Evolutionary conservation across 2,113 vertebrate genomes (phyloP).

Genomic region (Tympanuchus pallidicinctus): DNA sequence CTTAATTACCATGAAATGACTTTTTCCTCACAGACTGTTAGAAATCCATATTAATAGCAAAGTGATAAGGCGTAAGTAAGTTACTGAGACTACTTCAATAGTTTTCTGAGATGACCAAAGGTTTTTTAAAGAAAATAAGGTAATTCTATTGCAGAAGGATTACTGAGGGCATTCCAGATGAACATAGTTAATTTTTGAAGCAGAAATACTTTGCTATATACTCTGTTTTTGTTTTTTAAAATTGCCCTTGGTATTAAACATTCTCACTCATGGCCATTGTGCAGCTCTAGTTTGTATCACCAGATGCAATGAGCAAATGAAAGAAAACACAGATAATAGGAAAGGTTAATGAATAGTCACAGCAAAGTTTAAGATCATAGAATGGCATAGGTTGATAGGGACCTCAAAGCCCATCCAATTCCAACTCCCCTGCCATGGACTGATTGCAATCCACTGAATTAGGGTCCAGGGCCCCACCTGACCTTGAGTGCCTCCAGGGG

Average conservation of each 20-base stretch:
- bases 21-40: not conserved
- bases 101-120: not conserved
- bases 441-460: no score
- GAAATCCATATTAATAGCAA: not conserved
- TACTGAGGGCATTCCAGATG: not conserved
- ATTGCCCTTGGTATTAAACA: not conserved
- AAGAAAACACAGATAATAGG: not conserved
- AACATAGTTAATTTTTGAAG: not conserved
- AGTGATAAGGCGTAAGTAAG: not conserved
- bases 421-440: no score
- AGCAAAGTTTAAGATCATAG: not conserved
- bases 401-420: no score
- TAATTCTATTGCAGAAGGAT: not conserved
- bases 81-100: not conserved
- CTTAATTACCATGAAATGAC: not conserved
- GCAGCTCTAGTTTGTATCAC: not conserved
- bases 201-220: not conserved
- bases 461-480: no score
- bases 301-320: not conserved
- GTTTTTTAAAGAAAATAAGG: not conserved
- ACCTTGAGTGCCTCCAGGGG: no score
- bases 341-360: not conserved
- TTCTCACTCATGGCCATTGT: not conserved
- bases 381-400: no score
- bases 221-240: not conserved